Percentiles rank a stretch among this genome's conserved stretches.
phyloP scores from a whole-genome alignment of 2,888 invertebrate species.

The Parnassius orleans region DNA sequence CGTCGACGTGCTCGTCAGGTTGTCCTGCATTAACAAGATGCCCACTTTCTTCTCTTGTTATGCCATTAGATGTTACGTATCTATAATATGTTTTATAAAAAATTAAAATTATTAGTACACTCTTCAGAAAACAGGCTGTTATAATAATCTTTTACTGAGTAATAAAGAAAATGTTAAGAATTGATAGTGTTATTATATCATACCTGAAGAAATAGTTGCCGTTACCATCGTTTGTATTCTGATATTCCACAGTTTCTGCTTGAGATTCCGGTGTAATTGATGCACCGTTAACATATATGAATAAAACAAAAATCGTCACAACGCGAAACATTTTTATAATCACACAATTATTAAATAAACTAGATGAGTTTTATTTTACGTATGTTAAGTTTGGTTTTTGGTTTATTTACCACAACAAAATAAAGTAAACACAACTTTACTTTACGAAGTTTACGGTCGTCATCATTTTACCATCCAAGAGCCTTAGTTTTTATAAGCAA shows the following conservation, averaged over 20 bases:
- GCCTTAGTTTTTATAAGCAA: conserved; percentile 13
- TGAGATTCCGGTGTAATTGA: neutral
- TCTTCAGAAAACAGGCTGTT: no score
- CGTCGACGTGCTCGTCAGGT: conserved; percentile 72
- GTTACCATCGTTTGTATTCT: conserved; percentile 21
- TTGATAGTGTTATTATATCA: neutral
- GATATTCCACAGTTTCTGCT: conserved; percentile 8
- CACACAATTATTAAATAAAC: no score
- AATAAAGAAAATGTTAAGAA: neutral
- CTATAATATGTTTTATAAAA: neutral
- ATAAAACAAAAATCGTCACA: conserved; percentile 1
- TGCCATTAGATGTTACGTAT: conserved; percentile 72
- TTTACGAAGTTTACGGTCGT: neutral
- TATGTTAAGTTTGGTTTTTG: neutral
- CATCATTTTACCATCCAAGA: neutral
- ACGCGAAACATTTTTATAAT: conserved; percentile 6
- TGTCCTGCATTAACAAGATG: conserved; percentile 73
- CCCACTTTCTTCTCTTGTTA: conserved; percentile 72
- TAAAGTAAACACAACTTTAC: conserved; percentile 10
- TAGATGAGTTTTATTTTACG: no score
- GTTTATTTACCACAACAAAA: neutral
- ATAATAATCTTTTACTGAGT: no score
- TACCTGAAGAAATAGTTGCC: conserved; percentile 42
- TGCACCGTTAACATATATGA: neutral
- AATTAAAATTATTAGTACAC: no score